Conservation (phyloP, 2,888 invertebrate species). For the Trichopoda pennipes region DNA sequence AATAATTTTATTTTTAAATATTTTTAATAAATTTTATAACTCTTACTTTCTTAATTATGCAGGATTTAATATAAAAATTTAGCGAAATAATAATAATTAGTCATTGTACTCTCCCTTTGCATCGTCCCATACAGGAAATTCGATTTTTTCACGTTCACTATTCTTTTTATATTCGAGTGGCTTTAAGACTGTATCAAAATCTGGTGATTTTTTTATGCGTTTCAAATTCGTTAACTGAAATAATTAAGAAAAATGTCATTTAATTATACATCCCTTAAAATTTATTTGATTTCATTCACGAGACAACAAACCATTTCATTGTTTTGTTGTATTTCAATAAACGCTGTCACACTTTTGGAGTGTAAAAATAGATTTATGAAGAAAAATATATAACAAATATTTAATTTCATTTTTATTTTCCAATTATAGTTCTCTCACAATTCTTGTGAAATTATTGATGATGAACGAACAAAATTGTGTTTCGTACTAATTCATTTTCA, state of each 20-base stretch:
- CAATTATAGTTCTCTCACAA: neutral
- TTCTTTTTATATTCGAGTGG: conserved; percentile 43
- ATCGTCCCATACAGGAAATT: conserved; percentile 74
- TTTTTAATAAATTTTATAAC: no score
- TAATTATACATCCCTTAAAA: neutral
- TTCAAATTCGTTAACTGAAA: conserved; percentile 24
- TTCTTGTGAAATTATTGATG: conserved; percentile 18
- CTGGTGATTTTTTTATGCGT: conserved; percentile 38
- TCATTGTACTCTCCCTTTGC: conserved; percentile 70
- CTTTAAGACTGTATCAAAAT: conserved; percentile 45
- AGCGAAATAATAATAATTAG: no score
- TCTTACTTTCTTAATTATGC: no score
- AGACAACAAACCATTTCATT: conserved; percentile 16
- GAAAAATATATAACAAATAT: conserved; percentile 38
- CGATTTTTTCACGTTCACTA: conserved; percentile 60
- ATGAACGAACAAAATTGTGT: conserved; percentile 19
- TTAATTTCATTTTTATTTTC: conserved; percentile 45
- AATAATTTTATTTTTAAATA: no score
- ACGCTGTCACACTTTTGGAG: conserved; percentile 43
- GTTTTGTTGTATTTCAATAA: neutral
- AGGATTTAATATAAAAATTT: no score
- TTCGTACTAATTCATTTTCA: conserved; percentile 43
- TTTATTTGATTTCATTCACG: neutral
- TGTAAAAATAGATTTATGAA: conserved; percentile 43
- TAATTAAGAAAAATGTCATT: neutral